Evolutionary conservation across 2,888 invertebrate genomes (phyloP), one percentile per base, ranked within the genome.

Genomic region (Sycophila texana): DNA sequence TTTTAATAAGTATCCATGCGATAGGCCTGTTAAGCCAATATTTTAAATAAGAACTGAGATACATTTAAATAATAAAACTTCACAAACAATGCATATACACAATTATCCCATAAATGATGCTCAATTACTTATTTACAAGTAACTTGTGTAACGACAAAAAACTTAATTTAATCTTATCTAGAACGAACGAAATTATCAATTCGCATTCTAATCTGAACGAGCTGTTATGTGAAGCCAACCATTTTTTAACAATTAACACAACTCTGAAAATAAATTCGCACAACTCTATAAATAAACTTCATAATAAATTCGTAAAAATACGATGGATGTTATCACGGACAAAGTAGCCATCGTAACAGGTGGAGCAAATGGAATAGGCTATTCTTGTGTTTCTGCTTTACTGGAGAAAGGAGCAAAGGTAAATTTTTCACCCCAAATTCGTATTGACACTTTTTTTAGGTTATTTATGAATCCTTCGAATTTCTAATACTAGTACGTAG

Each of bases 261-360:
- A 7, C 47, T 14, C 10, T 13, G 12, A 30, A 13, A 5, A 20
- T 12, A 22, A 57, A n/a, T n/a, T n/a, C n/a, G n/a, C n/a, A n/a
- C n/a, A n/a, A n/a, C n/a, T n/a, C n/a, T n/a, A n/a, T n/a, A n/a
- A n/a, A n/a, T n/a, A n/a, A n/a, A n/a, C n/a, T n/a, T n/a, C n/a
- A n/a, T n/a, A n/a, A n/a, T n/a, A n/a, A n/a, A n/a, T 4, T 16
- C 57, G 13, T n/a, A n/a, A 58, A 47, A 20, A 2, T 3, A 22
- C 0, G n/a, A 51, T 51, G 18, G 47, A 65, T 13, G 39, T 5
- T 4, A 63, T 77, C 13, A 71, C 39, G 57, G 71, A 65, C 22
- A 77, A 70, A 70, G 76, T 77, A n/a, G 70, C 70, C 4, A 47
- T 70, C 22, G 70, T 77, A 3, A 77, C 76, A 14, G 76, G 76